A percentile compares a stretch with the other conserved stretches of the same genome.
Evolutionary conservation across 2,113 vertebrate species (phyloP).

Genomic region (Ursus arctos): DNA sequence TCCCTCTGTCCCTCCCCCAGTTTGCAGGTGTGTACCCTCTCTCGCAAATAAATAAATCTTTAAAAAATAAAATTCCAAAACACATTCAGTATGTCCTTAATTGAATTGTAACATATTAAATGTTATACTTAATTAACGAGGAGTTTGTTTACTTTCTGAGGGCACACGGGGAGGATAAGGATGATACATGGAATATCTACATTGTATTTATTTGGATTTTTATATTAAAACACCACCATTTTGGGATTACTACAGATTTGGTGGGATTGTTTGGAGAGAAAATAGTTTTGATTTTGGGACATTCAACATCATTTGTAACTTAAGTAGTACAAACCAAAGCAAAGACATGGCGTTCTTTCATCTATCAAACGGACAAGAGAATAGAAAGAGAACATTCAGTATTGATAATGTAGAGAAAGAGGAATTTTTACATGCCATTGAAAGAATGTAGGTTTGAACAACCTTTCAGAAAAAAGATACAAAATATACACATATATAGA

Average conservation of each 20-base stretch:
- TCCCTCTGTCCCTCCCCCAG: neutral
- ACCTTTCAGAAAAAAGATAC: neutral
- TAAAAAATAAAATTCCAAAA: neutral
- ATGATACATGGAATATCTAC: neutral
- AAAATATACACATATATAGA: neutral
- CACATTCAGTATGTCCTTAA: neutral
- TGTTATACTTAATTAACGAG: neutral
- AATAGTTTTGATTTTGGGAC: neutral
- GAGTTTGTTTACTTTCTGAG: neutral
- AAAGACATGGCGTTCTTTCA: neutral
- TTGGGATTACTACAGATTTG: neutral
- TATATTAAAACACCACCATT: constrained; percentile 25
- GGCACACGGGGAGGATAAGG: neutral
- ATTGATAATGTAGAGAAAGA: neutral
- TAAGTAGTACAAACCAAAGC: constrained; percentile 20
- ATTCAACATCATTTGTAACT: neutral
- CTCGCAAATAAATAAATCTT: neutral
- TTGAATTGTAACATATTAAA: constrained; percentile 12
- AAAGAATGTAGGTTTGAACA: neutral
- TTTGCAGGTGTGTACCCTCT: neutral
- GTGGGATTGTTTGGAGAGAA: neutral
- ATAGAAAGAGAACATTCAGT: neutral
- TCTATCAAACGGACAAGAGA: neutral
- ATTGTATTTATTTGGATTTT: constrained; percentile 16
- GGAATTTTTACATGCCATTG: neutral